A percentile compares a stretch with the other conserved stretches of the same genome.
Conservation (phyloP, 2,113 vertebrate genomes). For the Grantiella picta region DNA sequence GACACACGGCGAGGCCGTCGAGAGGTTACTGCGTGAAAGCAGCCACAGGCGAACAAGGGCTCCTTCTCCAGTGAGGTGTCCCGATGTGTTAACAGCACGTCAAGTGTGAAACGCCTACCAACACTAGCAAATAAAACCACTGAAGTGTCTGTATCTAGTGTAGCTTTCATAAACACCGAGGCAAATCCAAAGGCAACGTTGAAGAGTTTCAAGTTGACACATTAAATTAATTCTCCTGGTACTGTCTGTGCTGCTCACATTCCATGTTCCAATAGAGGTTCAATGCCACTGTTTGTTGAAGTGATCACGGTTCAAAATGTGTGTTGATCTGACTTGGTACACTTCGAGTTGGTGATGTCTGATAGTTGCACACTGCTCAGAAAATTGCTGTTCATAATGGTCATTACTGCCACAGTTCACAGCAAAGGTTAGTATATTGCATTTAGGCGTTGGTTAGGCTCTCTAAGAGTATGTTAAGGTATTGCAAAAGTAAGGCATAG, state of each 20-base stretch:
- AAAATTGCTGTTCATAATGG: accelerated
- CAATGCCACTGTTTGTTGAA: accelerated
- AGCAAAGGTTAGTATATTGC: neutral
- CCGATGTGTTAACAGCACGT: accelerated
- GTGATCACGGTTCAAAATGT: accelerated
- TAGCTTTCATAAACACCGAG: neutral
- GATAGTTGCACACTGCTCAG: neutral
- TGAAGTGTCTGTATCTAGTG: accelerated
- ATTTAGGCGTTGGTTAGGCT: neutral
- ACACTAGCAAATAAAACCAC: neutral
- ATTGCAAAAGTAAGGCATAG: neutral
- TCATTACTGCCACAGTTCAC: neutral
- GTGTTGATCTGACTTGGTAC: neutral
- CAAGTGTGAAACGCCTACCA: neutral
- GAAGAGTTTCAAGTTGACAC: neutral
- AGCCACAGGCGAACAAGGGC: neutral
- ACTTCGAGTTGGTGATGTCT: no score
- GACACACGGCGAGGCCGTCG: accelerated
- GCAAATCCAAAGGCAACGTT: neutral
- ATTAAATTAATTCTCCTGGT: neutral
- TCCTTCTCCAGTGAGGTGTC: neutral
- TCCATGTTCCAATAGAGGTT: neutral
- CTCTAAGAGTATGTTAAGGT: neutral
- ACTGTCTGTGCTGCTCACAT: accelerated
- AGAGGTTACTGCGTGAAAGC: accelerated